Evolutionary conservation across 2,888 invertebrate species (phyloP).

Genomic region (Drosophila cracens): DNA sequence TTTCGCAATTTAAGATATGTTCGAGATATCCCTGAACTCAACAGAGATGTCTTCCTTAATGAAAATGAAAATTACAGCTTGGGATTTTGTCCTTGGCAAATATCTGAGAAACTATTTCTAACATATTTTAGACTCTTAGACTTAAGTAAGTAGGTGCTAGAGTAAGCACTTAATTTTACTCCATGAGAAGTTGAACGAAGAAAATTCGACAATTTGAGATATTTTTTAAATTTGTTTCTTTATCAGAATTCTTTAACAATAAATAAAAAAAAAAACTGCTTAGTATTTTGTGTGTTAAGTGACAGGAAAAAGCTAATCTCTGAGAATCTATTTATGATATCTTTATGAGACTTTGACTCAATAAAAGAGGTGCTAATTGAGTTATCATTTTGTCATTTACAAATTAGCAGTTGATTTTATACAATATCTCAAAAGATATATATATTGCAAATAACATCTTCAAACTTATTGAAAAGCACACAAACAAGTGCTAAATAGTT

Average conservation of each 20-base stretch:
- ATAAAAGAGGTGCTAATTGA: not conserved
- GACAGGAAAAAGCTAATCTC: not conserved
- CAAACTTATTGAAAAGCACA: not conserved
- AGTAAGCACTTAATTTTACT: not conserved
- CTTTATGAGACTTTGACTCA: not conserved
- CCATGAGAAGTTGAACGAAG: not conserved
- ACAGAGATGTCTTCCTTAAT: not conserved
- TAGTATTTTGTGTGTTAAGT: not conserved
- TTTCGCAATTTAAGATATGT: not conserved
- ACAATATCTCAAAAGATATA: not conserved
- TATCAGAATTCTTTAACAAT: not conserved
- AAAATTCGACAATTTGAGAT: not conserved
- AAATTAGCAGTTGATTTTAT: not conserved
- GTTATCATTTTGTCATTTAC: not conserved
- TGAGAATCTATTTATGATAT: not conserved
- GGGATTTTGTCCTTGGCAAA: not conserved
- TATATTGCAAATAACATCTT: too few relatives aligned
- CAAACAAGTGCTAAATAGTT: not conserved
- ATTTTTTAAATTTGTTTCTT: not conserved
- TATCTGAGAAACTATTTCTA: not conserved
- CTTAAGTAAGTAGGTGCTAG: not conserved
- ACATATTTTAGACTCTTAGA: not conserved
- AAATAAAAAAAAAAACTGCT: not conserved
- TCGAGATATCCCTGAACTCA: not conserved
- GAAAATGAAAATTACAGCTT: not conserved